Conservation (phyloP, 2,888 invertebrate species). For the Archaeoteleia sp. region DNA sequence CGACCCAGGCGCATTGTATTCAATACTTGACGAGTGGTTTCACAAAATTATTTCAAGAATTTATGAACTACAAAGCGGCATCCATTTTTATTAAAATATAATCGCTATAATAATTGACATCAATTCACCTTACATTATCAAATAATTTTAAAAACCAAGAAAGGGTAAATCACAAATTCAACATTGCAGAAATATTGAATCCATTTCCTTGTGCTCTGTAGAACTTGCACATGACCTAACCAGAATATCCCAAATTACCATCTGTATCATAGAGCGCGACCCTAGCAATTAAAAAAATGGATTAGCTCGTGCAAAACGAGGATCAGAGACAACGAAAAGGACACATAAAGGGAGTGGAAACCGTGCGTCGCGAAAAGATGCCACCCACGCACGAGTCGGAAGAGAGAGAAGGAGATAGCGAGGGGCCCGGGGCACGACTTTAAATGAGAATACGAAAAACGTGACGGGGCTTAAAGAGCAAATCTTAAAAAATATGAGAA, state of each 20-base stretch:
- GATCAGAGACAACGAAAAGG: slow-evolving; percentile 1
- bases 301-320: slow-evolving; percentile 3
- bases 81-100: no score
- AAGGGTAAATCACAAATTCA: no score
- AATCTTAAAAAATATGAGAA: slow-evolving; percentile 75
- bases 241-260: no score
- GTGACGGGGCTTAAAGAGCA: slow-evolving; percentile 70
- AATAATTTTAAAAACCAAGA: no score
- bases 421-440: slow-evolving; percentile 45
- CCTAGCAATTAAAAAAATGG: background rate
- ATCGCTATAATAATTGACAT: no score
- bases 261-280: no score
- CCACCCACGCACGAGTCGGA: slow-evolving; percentile 44
- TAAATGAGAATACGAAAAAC: slow-evolving; percentile 57
- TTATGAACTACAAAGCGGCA: slow-evolving; percentile 48
- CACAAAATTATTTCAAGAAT: slow-evolving; percentile 36
- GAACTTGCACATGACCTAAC: no score
- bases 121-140: no score
- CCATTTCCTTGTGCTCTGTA: no score
- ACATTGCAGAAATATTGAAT: no score
- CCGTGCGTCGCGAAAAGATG: slow-evolving; percentile 30
- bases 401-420: slow-evolving; percentile 17
- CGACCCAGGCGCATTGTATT: slow-evolving; percentile 36
- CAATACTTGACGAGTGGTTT: slow-evolving; percentile 39
- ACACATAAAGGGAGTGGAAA: slow-evolving; percentile 4